Evolutionary conservation across 2,113 vertebrate species (phyloP), one percentile per base, ranked within the genome.

Genomic region (Erinaceus europaeus): DNA sequence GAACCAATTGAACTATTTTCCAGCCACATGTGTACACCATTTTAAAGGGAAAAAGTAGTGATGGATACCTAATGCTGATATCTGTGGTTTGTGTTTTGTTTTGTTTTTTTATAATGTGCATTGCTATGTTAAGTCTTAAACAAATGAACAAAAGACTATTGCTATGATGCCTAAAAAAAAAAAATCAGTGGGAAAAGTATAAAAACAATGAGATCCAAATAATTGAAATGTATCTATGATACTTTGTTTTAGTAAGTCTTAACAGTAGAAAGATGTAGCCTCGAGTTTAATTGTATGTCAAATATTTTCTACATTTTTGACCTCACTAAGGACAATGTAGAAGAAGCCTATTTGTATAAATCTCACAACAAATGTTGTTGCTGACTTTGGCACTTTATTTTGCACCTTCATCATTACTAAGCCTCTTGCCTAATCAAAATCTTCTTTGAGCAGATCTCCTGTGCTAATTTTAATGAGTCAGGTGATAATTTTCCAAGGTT

Each of bases 391-490:
- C 2, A 46, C 38, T 32, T 40, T 72, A 27, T 61, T 40, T 82
- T 91, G 50, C 69, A 91, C 21, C 2, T 27, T 94, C 52, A 64
- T 68, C 29, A 40, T 84, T 2, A 44, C 68, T 52, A 69, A 18
- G 46, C 52, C 32, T 86, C 34, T 11, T 15, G 10, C n/a, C 36
- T 77, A 84, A 75, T 85, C 65, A 71, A 15, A 69, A 67, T 80
- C n/a, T 57, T 55, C 82, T 89, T 42, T 82, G 77, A 89, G 67
- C 36, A 50, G 42, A 69, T 46, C n/a, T 87, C 27, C 15, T 44
- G n/a, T 38, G 69, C 64, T 69, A 59, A 69, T 78, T 75, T 59
- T 82, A 86, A 68, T 91, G 73, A 76, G 25, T 90, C 53, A 48
- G n/a, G 42, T 61, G 75, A 59, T 88, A 40, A 46, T 71, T 93